Evolutionary conservation across 2,888 invertebrate species (phyloP).

Genomic region (Celastrina argiolus): DNA sequence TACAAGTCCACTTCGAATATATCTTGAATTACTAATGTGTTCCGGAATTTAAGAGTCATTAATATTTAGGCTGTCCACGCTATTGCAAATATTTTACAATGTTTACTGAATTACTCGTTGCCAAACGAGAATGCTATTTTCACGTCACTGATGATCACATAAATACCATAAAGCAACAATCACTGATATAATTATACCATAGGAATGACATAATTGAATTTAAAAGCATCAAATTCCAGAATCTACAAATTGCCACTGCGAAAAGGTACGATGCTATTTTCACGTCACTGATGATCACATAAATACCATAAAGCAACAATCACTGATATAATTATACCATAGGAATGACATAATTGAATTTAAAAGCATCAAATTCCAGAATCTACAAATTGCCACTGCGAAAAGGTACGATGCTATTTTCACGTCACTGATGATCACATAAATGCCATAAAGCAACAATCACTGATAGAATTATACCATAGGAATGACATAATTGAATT

Average conservation of each 20-base stretch:
- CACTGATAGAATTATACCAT: not conserved
- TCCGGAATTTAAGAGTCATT: constrained; percentile 34
- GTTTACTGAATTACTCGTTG: not conserved
- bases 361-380: not conserved
- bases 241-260: not conserved
- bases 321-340: not conserved
- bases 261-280: not conserved
- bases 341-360: not conserved
- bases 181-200: not conserved
- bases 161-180: not conserved
- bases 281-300: not conserved
- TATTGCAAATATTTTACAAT: constrained; percentile 13
- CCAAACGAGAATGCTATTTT: constrained; percentile 16
- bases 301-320: not conserved
- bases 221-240: not conserved
- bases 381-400: not conserved
- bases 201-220: not conserved
- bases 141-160: not conserved
- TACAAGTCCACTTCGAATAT: constrained; percentile 41
- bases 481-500: not conserved
- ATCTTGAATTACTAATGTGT: constrained; percentile 40
- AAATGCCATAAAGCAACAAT: constrained; percentile 1
- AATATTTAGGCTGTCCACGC: constrained; percentile 24
- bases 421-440: not conserved
- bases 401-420: not conserved